Conservation (phyloP, 2,113 vertebrate species). For the Dunckerocampus dactyliophorus region DNA sequence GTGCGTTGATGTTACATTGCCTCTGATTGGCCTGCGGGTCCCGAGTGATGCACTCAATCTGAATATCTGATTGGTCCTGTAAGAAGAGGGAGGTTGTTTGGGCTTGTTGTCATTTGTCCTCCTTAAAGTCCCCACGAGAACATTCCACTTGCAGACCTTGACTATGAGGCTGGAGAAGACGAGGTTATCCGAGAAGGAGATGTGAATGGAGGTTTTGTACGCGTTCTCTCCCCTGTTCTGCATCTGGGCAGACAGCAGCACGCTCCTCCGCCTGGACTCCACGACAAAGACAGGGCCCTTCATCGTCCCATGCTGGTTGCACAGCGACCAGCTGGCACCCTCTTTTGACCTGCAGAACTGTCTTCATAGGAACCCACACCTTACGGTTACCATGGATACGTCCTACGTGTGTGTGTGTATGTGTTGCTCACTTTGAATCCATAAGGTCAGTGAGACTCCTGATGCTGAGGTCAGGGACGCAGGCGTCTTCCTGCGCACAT, state of each 20-base stretch:
- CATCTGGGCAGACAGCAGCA: conserved; percentile 76
- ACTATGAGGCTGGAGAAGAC: conserved; percentile 84
- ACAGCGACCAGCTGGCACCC: conserved; percentile 45
- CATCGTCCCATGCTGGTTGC: conserved; percentile 13
- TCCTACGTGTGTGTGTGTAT: neutral
- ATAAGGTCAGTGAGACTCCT: conserved; percentile 79
- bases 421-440: conserved; percentile 71
- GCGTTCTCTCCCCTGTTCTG: conserved; percentile 91
- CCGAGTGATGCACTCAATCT: conserved; percentile 78
- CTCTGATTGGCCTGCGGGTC: conserved; percentile 65
- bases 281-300: conserved; percentile 62
- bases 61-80: conserved; percentile 83
- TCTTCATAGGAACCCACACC: conserved; percentile 53
- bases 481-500: conserved; percentile 87
- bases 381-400: too few species aligned
- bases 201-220: conserved; percentile 78
- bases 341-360: conserved; percentile 76
- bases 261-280: conserved; percentile 75
- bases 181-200: conserved; percentile 85
- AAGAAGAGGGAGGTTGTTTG: conserved; percentile 14
- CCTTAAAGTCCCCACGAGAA: neutral
- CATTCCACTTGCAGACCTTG: conserved; percentile 63
- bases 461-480: conserved; percentile 84
- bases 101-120: too few species aligned
- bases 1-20: conserved; percentile 85